A percentile compares a stretch with the other conserved stretches of the same genome.
Evolutionary conservation across 2,113 vertebrate species (phyloP).

Genomic region (Rafetus swinhoei): DNA sequence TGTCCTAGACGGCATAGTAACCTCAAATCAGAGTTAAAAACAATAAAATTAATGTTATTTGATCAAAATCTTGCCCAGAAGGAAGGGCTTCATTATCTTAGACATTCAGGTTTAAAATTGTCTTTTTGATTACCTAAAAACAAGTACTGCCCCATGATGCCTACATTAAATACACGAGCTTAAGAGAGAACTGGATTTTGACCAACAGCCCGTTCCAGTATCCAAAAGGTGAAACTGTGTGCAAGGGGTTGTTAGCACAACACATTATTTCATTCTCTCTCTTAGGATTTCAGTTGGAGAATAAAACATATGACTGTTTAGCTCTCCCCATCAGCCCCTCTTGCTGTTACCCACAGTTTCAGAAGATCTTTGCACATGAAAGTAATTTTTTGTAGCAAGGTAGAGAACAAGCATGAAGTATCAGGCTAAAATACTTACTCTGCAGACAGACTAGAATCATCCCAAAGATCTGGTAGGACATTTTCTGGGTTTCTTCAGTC

Average conservation of each 20-base stretch:
- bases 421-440: neutral
- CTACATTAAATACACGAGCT: neutral
- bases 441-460: neutral
- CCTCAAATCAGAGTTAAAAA: neutral
- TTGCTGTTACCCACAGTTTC: neutral
- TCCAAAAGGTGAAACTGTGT: neutral
- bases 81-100: neutral
- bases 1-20: neutral
- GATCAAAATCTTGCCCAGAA: neutral
- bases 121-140: neutral
- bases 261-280: neutral
- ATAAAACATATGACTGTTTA: neutral
- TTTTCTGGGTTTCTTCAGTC: neutral
- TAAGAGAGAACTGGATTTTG: neutral
- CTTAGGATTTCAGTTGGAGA: neutral
- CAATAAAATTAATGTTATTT: neutral
- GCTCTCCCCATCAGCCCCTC: neutral
- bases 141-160: neutral
- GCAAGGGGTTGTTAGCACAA: neutral
- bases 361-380: neutral
- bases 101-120: neutral
- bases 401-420: neutral
- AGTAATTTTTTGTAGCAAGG: neutral
- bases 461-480: neutral
- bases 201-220: neutral